Percentiles rank a stretch among this genome's conserved stretches.
phyloP scores from a whole-genome alignment of 2,797 vertebrate genomes.

The Passerculus sandwichensis region DNA sequence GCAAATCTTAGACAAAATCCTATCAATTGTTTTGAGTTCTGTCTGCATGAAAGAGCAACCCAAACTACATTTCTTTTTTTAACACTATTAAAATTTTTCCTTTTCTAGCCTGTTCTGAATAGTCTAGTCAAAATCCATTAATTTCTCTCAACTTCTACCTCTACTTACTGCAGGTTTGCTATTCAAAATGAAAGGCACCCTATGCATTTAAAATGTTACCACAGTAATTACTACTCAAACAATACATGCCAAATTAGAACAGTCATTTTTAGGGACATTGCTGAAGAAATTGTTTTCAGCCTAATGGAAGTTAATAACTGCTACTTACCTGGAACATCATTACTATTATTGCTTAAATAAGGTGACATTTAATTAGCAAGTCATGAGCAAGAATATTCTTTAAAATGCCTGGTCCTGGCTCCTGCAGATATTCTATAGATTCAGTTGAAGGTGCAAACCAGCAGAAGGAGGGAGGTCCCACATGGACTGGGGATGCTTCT shows the following conservation, averaged over 20 bases:
- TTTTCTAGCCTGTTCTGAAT: background rate
- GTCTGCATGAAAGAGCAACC: background rate
- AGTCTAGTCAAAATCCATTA: background rate
- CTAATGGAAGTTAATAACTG: conserved; percentile 33
- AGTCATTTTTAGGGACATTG: background rate
- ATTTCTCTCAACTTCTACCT: background rate
- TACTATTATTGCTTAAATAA: background rate
- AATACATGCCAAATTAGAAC: conserved; percentile 19
- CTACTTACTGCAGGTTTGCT: background rate
- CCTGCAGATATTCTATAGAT: background rate
- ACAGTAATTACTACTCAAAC: conserved; percentile 15
- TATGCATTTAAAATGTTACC: conserved; percentile 5
- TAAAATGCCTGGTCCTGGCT: background rate
- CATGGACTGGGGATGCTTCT: accelerated
- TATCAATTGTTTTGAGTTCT: background rate
- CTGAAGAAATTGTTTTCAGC: conserved; percentile 39
- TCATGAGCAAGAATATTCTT: background rate
- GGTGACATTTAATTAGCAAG: conserved; percentile 7
- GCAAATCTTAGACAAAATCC: background rate
- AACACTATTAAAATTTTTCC: background rate
- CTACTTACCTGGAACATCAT: background rate
- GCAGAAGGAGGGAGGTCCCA: background rate
- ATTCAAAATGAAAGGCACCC: background rate
- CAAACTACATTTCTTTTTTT: background rate
- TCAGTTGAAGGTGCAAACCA: background rate